Conservation (phyloP, 2,113 vertebrate species). For the Odontophorus gujanensis region DNA sequence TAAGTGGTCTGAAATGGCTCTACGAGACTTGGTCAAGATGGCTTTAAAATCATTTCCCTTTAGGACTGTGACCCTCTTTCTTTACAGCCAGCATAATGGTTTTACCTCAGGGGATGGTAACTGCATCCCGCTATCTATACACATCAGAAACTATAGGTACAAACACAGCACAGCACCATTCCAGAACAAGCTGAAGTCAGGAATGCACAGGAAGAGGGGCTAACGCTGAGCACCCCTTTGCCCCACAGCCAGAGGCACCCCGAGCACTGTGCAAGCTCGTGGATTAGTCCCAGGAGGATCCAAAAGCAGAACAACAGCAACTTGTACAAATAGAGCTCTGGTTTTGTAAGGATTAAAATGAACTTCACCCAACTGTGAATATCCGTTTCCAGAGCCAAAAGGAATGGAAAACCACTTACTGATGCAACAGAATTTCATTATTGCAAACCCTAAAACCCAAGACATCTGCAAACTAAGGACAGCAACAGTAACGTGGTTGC, state of each 20-base stretch:
- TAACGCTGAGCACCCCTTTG: not conserved
- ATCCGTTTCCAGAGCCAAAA: conserved; percentile 57
- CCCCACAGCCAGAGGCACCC: not conserved
- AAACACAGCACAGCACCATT: not conserved
- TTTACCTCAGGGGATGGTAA: conserved; percentile 38
- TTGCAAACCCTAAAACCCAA: conserved; percentile 22
- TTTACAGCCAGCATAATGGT: conserved; percentile 27
- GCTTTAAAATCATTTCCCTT: conserved; percentile 65
- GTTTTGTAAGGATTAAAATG: conserved; percentile 71
- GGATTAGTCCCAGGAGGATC: conserved; percentile 25
- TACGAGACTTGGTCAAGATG: conserved; percentile 60
- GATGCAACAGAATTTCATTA: conserved; percentile 62
- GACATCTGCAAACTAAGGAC: conserved; percentile 13
- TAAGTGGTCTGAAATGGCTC: conserved; percentile 65
- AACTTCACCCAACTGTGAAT: conserved; percentile 70
- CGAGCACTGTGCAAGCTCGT: fast-evolving
- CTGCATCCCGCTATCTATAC: conserved; percentile 48
- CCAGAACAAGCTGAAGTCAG: not conserved
- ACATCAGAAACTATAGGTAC: not conserved
- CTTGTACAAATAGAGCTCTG: conserved; percentile 61
- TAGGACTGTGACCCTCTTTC: conserved; percentile 48
- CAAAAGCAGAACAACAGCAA: conserved; percentile 60
- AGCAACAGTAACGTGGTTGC: not conserved
- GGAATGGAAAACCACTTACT: conserved; percentile 62
- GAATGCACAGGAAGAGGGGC: not conserved